phyloP scores from a whole-genome alignment of 2,888 invertebrate genomes.

The Agrochola litura region DNA sequence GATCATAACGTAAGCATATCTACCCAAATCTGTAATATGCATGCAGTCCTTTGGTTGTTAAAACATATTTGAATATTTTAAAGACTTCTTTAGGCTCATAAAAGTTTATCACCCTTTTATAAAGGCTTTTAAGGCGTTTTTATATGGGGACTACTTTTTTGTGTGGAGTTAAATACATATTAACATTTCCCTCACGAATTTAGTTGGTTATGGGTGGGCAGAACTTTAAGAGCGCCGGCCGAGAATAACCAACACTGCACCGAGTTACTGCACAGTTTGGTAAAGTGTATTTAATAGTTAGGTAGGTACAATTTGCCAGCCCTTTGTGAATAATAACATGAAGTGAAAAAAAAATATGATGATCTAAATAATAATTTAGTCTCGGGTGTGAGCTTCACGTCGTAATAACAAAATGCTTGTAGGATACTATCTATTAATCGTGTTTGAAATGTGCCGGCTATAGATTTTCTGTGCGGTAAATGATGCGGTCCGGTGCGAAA shows the following conservation, averaged over 20 bases:
- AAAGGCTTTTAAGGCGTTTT: conserved; percentile 59
- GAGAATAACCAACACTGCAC: conserved; percentile 15
- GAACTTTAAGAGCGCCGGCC: conserved; percentile 7
- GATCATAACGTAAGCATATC: conserved; percentile 20
- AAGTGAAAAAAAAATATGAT: neutral
- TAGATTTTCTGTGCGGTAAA: conserved; percentile 79
- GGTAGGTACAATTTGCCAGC: conserved; percentile 1
- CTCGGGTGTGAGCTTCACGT: conserved; percentile 7
- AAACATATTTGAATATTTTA: conserved; percentile 68
- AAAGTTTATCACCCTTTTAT: conserved; percentile 66
- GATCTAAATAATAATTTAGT: conserved; percentile 5
- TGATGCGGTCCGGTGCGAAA: conserved; percentile 81
- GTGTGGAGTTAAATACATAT: conserved; percentile 47
- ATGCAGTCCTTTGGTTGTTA: conserved; percentile 54
- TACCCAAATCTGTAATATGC: conserved; percentile 53
- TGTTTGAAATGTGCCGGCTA: conserved; percentile 76
- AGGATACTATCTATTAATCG: conserved; percentile 70
- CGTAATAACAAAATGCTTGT: conserved; percentile 61
- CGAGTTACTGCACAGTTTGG: conserved; percentile 12
- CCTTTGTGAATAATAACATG: neutral
- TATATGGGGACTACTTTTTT: conserved; percentile 46
- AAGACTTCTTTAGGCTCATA: conserved; percentile 63
- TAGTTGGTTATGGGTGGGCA: conserved; percentile 42
- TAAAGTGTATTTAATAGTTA: neutral
- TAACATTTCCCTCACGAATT: conserved; percentile 56